Percentiles rank a stretch among this genome's conserved stretches.
Evolutionary conservation across 2,888 invertebrate genomes (phyloP).

Genomic region (Nasonovia ribisnigri): DNA sequence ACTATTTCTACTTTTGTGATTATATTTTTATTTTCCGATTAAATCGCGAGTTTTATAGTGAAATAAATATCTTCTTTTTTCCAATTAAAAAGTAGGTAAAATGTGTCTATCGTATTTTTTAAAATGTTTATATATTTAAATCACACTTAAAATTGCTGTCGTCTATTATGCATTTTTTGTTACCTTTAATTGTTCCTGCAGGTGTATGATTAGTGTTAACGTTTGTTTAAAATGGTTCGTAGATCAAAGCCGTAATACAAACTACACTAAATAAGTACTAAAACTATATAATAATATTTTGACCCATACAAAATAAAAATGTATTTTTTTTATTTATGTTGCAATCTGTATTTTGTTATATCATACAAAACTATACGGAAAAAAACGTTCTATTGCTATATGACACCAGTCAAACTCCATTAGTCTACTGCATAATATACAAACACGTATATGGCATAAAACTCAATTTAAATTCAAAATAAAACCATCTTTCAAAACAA

Average conservation of each 20-base stretch:
- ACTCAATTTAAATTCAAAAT: slow-evolving; percentile 40
- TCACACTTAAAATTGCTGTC: not conserved
- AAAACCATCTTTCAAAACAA: not conserved
- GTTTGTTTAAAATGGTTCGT: not conserved
- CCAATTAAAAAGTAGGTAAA: not conserved
- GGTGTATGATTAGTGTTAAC: not conserved
- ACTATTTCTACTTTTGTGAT: not conserved
- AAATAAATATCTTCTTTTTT: not conserved
- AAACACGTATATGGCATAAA: not conserved
- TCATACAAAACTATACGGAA: not conserved
- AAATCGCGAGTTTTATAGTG: too few species aligned
- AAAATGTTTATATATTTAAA: not conserved
- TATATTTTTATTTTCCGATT: not conserved
- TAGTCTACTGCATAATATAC: not conserved
- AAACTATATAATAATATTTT: not conserved
- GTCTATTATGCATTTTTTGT: not conserved
- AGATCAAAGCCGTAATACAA: not conserved
- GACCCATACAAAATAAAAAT: not conserved
- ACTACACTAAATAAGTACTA: not conserved
- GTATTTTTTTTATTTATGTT: not conserved
- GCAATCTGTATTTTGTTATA: not conserved
- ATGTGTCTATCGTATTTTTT: not conserved
- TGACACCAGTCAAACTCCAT: not conserved
- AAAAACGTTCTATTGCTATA: not conserved
- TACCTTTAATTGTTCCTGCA: not conserved